Evolutionary conservation across 2,888 invertebrate genomes (phyloP).

Genomic region (Lypha dubia): DNA sequence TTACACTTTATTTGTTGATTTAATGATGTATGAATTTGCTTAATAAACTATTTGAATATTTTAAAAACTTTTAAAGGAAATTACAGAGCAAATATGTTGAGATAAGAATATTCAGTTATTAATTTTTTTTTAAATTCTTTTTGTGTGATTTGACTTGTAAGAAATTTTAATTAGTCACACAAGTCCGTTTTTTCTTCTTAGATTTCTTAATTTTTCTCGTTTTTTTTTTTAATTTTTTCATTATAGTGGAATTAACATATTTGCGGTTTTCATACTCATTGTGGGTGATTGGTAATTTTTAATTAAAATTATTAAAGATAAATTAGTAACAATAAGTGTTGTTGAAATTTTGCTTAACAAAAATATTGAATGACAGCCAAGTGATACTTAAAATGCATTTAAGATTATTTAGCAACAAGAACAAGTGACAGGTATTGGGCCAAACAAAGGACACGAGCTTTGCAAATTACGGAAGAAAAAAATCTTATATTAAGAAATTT

Average conservation of each 20-base stretch:
- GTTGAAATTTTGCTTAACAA: neutral
- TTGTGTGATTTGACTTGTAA: neutral
- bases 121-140: neutral
- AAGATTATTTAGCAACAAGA: slow-evolving; percentile 13
- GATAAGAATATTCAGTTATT: neutral
- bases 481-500: neutral
- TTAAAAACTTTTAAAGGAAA: neutral
- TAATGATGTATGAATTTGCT: neutral
- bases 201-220: neutral
- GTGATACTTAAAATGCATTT: slow-evolving; percentile 12
- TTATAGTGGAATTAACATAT: slow-evolving; percentile 9
- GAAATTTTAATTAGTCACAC: neutral
- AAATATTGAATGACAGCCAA: neutral
- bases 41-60: slow-evolving; percentile 1
- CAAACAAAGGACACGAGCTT: neutral
- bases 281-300: neutral
- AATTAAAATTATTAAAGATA: slow-evolving; percentile 37
- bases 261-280: neutral
- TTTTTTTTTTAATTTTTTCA: too few species aligned
- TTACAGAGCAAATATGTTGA: neutral
- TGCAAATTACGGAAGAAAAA: neutral
- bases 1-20: slow-evolving; percentile 11
- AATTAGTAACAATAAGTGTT: slow-evolving; percentile 32
- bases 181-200: neutral
- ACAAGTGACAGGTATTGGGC: neutral